A percentile compares a stretch with the other conserved stretches of the same genome.
phyloP scores from a whole-genome alignment of 2,888 invertebrate genomes.

The Aphrophora alni region DNA sequence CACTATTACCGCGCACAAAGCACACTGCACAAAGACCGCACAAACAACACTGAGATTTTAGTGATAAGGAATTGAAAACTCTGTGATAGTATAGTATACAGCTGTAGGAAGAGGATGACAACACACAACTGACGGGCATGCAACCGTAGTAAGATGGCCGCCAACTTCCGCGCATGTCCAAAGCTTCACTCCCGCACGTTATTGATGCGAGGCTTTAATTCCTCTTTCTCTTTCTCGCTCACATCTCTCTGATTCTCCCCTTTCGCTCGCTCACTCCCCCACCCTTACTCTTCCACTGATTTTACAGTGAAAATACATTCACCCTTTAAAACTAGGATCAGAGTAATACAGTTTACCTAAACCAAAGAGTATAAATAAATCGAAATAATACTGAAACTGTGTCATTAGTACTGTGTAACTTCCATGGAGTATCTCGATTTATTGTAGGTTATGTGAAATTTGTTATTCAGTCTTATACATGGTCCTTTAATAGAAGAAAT shows the following conservation, averaged over 20 bases:
- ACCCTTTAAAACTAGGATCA: neutral
- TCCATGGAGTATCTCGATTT: no score
- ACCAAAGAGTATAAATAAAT: neutral
- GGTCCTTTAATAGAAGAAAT: no score
- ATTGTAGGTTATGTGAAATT: no score
- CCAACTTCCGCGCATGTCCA: neutral
- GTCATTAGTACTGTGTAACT: no score
- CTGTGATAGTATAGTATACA: neutral
- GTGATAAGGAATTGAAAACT: neutral
- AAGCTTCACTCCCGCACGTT: neutral
- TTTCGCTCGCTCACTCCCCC: neutral
- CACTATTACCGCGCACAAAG: neutral
- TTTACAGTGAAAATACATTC: neutral
- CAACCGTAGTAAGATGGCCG: neutral
- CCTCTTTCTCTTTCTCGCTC: neutral
- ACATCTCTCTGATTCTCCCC: neutral
- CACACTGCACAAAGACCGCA: neutral
- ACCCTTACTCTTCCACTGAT: neutral
- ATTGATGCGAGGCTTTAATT: neutral
- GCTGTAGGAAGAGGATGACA: neutral
- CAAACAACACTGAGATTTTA: neutral
- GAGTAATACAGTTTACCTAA: neutral
- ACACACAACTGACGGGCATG: conserved; percentile 9
- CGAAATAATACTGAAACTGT: neutral
- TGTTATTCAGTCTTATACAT: no score